These are phyloP conservation scores for Clanis bilineata DNA, from an alignment of 2,888 invertebrate species.

Conservation along the genomic window DNA sequence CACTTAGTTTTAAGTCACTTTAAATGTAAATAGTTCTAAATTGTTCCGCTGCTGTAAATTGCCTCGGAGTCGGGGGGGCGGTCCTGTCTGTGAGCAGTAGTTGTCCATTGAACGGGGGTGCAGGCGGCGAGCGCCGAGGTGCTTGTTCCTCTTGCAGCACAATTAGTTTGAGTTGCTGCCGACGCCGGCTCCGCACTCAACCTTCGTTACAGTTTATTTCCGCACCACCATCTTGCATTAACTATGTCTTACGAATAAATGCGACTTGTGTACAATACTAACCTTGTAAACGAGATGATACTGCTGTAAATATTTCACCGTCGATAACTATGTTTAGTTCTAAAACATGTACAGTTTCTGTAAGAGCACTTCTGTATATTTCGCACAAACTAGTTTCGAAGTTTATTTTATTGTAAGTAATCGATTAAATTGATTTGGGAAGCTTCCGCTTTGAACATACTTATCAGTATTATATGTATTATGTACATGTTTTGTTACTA, in stretches of 20 bases:
- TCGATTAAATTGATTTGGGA: conserved; percentile 74
- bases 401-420: conserved; percentile 77
- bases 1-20: conserved; percentile 74
- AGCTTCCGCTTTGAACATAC: conserved; percentile 82
- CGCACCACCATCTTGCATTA: conserved; percentile 82
- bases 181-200: conserved; percentile 77
- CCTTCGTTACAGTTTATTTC: conserved; percentile 80
- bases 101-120: conserved; percentile 72
- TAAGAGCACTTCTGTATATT: conserved; percentile 83
- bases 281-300: conserved; percentile 70
- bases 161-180: conserved; percentile 87
- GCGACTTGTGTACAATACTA: conserved; percentile 78
- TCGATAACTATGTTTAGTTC: conserved; percentile 81
- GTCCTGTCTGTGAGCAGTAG: conserved; percentile 82
- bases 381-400: conserved; percentile 79
- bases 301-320: conserved; percentile 83
- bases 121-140: conserved; percentile 22
- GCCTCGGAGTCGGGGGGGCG: conserved; percentile 74
- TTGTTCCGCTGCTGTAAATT: conserved; percentile 80
- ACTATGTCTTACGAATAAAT: conserved; percentile 75
- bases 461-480: conserved; percentile 72
- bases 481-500: conserved; percentile 84
- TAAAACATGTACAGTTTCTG: conserved; percentile 83
- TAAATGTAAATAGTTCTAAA: conserved; percentile 81
- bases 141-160: conserved; percentile 88